A percentile compares a stretch with the other conserved stretches of the same genome.
phyloP scores from a whole-genome alignment of 2,888 invertebrate species.

The Metacarcinus magister region DNA sequence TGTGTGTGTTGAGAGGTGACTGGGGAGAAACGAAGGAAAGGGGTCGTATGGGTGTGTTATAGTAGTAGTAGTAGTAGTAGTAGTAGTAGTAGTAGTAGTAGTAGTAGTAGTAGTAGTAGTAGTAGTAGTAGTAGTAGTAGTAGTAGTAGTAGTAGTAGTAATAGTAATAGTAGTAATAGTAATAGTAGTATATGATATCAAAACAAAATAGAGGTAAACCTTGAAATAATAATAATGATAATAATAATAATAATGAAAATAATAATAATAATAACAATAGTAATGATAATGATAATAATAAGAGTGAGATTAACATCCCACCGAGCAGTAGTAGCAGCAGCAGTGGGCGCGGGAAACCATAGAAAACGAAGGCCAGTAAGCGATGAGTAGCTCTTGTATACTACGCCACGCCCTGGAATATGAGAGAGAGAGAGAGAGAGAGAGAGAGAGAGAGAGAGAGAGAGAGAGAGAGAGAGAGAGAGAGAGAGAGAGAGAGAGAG shows the following conservation, averaged over 20 bases:
- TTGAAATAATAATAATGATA: no score
- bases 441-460: slow-evolving; percentile 17
- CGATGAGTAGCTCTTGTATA: not conserved
- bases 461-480: slow-evolving; percentile 2
- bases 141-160: not conserved
- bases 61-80: not conserved
- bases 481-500: not conserved
- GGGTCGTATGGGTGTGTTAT: not conserved
- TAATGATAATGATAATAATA: not conserved
- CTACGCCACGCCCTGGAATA: not conserved
- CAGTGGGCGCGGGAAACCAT: not conserved
- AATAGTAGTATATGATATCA: not conserved
- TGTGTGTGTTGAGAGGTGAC: no score
- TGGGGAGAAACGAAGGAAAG: not conserved
- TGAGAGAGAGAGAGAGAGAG: slow-evolving; percentile 18
- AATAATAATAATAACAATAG: not conserved
- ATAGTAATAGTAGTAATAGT: not conserved
- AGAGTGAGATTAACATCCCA: not conserved
- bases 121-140: not conserved
- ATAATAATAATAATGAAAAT: no score
- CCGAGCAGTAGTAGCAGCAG: not conserved
- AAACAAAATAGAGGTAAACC: no score
- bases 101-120: not conserved
- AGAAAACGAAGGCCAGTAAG: not conserved
- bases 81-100: slow-evolving; percentile 3